phyloP scores from a whole-genome alignment of 2,113 vertebrate species.

The Caloenas nicobarica region DNA sequence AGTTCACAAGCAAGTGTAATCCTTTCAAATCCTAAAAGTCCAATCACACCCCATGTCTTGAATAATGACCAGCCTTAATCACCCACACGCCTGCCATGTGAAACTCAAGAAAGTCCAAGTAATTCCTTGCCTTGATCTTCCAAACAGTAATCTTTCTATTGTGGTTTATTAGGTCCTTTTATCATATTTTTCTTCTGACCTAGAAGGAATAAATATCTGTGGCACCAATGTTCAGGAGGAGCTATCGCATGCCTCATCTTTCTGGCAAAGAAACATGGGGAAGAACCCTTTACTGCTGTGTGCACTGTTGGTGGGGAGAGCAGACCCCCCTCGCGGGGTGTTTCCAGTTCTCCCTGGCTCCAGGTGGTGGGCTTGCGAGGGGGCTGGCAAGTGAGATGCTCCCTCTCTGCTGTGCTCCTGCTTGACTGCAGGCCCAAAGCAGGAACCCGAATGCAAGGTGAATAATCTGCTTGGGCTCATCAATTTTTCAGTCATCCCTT shows the following conservation, averaged over 20 bases:
- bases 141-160: neutral
- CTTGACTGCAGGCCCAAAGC: neutral
- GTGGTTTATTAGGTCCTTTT: neutral
- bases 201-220: neutral
- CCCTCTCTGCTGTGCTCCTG: neutral
- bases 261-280: neutral
- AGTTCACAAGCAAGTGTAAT: neutral
- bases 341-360: neutral
- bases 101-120: neutral
- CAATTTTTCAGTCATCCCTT: neutral
- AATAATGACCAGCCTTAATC: conserved; percentile 8
- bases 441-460: neutral
- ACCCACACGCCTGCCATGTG: neutral
- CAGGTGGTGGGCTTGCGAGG: neutral
- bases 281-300: neutral
- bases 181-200: neutral
- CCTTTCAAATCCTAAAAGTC: neutral
- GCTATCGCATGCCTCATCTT: neutral
- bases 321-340: fast-evolving
- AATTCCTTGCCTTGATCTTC: neutral
- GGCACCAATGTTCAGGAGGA: neutral
- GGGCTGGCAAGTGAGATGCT: neutral
- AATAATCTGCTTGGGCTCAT: neutral
- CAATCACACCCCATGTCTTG: neutral
- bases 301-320: neutral